Evolutionary conservation across 2,888 invertebrate species (phyloP).

Genomic region (Lycia hirtaria): DNA sequence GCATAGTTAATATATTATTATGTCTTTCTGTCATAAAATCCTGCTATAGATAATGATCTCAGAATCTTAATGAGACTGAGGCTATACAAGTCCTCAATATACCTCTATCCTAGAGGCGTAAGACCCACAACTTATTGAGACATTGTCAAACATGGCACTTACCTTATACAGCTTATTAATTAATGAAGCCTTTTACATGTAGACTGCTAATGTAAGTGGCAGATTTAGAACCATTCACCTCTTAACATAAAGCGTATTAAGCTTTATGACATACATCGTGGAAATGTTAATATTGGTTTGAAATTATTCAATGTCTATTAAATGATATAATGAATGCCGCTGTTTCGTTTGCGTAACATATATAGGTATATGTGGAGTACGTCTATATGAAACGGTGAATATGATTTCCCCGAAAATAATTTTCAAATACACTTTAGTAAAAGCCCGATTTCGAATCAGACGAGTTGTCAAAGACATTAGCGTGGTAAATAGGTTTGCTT

Average conservation of each 20-base stretch:
- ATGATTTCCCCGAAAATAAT: no score
- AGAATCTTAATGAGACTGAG: no score
- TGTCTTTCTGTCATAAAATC: no score
- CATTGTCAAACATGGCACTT: slow-evolving; percentile 15
- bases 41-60: no score
- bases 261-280: neutral
- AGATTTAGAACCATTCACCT: slow-evolving; percentile 8
- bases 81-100: neutral
- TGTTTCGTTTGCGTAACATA: no score
- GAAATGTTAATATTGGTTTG: neutral
- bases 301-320: neutral
- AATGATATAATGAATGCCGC: no score
- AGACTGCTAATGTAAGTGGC: slow-evolving; percentile 12
- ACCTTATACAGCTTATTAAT: slow-evolving; percentile 22
- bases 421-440: no score
- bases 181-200: slow-evolving; percentile 27
- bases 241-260: neutral
- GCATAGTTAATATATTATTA: no score
- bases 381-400: neutral
- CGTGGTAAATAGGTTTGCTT: no score
- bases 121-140: neutral
- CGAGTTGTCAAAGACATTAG: no score
- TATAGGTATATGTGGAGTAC: neutral
- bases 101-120: neutral
- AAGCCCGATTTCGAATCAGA: no score